Evolutionary conservation across 2,113 vertebrate species (phyloP).

Genomic region (Vimba vimba): DNA sequence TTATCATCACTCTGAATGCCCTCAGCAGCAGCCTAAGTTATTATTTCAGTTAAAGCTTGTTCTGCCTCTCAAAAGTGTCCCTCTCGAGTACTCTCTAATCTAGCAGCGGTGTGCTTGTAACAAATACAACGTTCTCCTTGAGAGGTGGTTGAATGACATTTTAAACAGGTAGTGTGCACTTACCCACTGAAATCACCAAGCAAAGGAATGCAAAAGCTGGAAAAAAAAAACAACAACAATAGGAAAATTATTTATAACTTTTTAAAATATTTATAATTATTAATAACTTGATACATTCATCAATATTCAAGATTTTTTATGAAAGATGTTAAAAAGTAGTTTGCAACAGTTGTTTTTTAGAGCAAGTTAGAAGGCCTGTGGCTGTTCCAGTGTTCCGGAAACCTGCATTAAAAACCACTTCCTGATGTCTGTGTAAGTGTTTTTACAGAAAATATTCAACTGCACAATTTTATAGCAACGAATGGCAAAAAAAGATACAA

Average conservation of each 20-base stretch:
- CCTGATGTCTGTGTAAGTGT: neutral
- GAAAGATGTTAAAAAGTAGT: neutral
- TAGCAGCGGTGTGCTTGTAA: neutral
- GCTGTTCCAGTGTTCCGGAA: constrained; percentile 1
- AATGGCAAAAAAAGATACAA: neutral
- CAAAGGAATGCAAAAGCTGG: constrained; percentile 35
- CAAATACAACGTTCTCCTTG: neutral
- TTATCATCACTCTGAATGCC: neutral
- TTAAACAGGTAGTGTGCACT: constrained; percentile 26
- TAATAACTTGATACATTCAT: neutral
- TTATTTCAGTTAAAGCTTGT: neutral
- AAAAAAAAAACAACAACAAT: neutral
- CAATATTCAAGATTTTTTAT: no score
- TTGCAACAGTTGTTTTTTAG: neutral
- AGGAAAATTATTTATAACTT: neutral
- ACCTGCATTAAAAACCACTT: constrained; percentile 29
- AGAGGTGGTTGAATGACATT: neutral
- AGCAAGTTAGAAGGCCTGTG: neutral
- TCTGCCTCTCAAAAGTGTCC: neutral
- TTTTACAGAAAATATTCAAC: neutral
- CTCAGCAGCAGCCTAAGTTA: neutral
- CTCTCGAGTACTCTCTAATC: neutral
- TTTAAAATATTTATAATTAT: neutral
- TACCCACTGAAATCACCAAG: constrained; percentile 43
- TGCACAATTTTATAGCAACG: neutral